Evolutionary conservation across 2,888 invertebrate species (phyloP).

Genomic region (Amblyjoppa fuscipennis): DNA sequence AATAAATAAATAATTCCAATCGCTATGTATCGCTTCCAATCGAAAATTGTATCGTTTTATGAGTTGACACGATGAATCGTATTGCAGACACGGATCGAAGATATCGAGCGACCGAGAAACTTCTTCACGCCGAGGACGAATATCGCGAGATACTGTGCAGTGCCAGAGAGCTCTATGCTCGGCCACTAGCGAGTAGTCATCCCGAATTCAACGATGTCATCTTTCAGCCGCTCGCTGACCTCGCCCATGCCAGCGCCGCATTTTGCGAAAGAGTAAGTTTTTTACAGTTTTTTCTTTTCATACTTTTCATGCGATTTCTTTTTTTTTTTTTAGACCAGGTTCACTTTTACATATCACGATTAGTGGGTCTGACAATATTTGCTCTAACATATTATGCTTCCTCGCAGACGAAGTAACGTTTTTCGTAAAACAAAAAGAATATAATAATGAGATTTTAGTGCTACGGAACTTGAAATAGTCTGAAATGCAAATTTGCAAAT

Average conservation of each 20-base stretch:
- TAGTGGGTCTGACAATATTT: not conserved
- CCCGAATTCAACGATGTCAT: slow-evolving; percentile 83
- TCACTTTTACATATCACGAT: not conserved
- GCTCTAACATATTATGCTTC: not conserved
- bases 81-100: slow-evolving; percentile 82
- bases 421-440: not conserved
- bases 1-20: slow-evolving; percentile 53
- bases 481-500: not conserved
- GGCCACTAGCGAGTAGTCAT: slow-evolving; percentile 86
- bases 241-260: slow-evolving; percentile 78
- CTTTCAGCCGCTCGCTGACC: slow-evolving; percentile 81
- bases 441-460: not conserved
- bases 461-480: not conserved
- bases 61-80: not conserved
- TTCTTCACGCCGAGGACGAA: slow-evolving; percentile 84
- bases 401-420: not conserved
- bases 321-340: not conserved
- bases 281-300: not conserved
- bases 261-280: slow-evolving; percentile 82
- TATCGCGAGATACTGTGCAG: slow-evolving; percentile 87
- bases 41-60: not conserved
- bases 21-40: not conserved
- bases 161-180: slow-evolving; percentile 89
- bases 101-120: slow-evolving; percentile 84
- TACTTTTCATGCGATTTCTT: not conserved